Evolutionary conservation across 2,797 vertebrate genomes (phyloP).

Genomic region (Oryzias sinensis): DNA sequence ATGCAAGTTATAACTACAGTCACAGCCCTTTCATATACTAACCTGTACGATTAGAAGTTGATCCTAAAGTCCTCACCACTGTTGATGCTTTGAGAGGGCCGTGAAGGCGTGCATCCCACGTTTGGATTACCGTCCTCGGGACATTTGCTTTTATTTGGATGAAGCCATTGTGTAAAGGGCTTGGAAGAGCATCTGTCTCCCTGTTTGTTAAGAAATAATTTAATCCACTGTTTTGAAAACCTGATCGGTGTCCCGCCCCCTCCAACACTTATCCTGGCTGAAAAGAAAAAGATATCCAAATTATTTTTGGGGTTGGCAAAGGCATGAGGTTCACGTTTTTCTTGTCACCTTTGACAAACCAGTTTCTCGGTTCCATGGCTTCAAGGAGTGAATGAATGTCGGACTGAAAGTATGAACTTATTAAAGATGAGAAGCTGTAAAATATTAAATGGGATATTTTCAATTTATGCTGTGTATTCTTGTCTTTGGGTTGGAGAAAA

Average conservation of each 20-base stretch:
- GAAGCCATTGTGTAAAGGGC: slow-evolving; percentile 59
- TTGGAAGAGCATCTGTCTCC: slow-evolving; percentile 61
- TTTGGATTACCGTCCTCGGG: slow-evolving; percentile 37
- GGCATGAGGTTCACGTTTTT: slow-evolving; percentile 72
- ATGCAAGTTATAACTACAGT: slow-evolving; percentile 67
- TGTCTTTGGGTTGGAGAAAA: slow-evolving; percentile 98
- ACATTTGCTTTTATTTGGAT: slow-evolving; percentile 39
- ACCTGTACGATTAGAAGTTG: slow-evolving; percentile 56
- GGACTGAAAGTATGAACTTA: slow-evolving; percentile 77
- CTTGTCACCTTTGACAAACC: slow-evolving; percentile 84
- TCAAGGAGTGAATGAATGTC: slow-evolving; percentile 84
- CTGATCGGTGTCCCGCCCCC: slow-evolving; percentile 42
- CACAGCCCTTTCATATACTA: slow-evolving; percentile 54
- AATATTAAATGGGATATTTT: slow-evolving; percentile 97
- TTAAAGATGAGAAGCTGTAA: slow-evolving; percentile 86
- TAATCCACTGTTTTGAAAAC: slow-evolving; percentile 63
- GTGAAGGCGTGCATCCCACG: slow-evolving; percentile 51
- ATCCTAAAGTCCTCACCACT: slow-evolving; percentile 46
- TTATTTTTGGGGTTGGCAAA: slow-evolving; percentile 38
- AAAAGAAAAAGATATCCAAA: slow-evolving; percentile 47
- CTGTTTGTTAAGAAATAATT: slow-evolving; percentile 52
- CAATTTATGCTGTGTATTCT: slow-evolving; percentile 97
- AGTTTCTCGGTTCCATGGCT: slow-evolving; percentile 81
- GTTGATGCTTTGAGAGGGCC: slow-evolving; percentile 36
- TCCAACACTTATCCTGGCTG: slow-evolving; percentile 46